These are phyloP conservation scores for Montipora capricornis DNA, from an alignment of 64 coral and sea anemone species.

Conservation along the genomic window DNA sequence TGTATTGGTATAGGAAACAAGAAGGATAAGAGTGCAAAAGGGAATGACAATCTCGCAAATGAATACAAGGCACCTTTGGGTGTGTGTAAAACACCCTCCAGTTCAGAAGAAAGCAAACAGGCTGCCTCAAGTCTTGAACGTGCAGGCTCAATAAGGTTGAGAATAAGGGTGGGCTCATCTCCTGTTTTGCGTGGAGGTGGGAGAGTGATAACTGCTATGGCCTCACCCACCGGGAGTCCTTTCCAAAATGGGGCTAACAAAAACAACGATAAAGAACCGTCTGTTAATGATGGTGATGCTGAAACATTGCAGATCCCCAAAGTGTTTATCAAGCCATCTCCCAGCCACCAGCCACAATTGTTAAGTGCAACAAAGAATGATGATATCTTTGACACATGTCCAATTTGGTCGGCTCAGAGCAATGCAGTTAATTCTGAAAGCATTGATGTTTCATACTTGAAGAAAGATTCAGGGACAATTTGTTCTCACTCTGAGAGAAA, in stretches of 20 bases:
- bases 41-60: neutral
- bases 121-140: neutral
- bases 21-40: neutral
- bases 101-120: neutral
- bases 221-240: neutral
- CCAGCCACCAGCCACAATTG: neutral
- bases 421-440: neutral
- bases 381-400: neutral
- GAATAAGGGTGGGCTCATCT: slow-evolving; percentile 40
- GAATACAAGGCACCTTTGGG: neutral
- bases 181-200: neutral
- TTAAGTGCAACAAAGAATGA: neutral
- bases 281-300: neutral
- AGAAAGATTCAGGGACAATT: neutral
- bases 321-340: slow-evolving; percentile 38
- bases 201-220: slow-evolving; percentile 36
- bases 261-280: neutral
- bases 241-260: neutral
- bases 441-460: neutral
- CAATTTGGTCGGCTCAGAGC: neutral
- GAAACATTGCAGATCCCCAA: slow-evolving; percentile 20
- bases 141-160: slow-evolving; percentile 14
- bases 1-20: neutral
- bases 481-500: neutral
- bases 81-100: neutral